Evolutionary conservation across 2,888 invertebrate genomes (phyloP).

Genomic region (Xestobium rufovillosum): DNA sequence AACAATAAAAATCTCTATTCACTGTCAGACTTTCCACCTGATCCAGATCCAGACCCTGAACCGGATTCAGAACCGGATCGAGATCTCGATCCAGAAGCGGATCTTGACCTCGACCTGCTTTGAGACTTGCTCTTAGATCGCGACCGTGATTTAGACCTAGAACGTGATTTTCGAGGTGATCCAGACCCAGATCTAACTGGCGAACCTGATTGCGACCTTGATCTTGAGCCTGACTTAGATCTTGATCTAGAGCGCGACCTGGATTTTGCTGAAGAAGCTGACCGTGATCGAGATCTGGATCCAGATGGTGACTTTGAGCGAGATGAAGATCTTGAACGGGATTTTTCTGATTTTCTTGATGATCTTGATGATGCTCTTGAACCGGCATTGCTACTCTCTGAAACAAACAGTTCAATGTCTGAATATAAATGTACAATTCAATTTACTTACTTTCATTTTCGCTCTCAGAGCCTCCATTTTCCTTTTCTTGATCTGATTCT

Average conservation of each 20-base stretch:
- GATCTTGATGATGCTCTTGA: conserved; percentile 30
- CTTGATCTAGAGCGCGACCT: conserved; percentile 40
- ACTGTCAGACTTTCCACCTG: conserved; percentile 33
- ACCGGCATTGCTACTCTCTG: conserved; percentile 39
- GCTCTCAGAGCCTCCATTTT: conserved; percentile 35
- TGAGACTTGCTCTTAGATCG: conserved; percentile 17
- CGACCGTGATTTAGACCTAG: conserved; percentile 29
- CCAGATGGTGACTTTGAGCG: conserved; percentile 32
- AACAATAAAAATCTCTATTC: too few species aligned
- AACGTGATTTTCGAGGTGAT: conserved; percentile 23
- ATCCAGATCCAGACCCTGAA: conserved; percentile 31
- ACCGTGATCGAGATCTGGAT: conserved; percentile 35
- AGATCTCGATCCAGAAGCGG: conserved; percentile 30
- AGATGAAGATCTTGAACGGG: conserved; percentile 45
- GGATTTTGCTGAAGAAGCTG: conserved; percentile 21
- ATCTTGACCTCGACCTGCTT: conserved; percentile 28
- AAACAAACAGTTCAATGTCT: conserved; percentile 17
- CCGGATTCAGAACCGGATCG: conserved; percentile 33
- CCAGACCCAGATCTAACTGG: conserved; percentile 20
- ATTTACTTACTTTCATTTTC: conserved; percentile 32
- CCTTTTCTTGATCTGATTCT: conserved; percentile 43
- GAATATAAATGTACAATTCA: too few species aligned
- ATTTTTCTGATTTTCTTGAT: conserved; percentile 40
- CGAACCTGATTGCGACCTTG: conserved; percentile 32
- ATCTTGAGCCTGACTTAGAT: conserved; percentile 37